Conservation (phyloP, 2,113 vertebrate species). For the Macrotus californicus region DNA sequence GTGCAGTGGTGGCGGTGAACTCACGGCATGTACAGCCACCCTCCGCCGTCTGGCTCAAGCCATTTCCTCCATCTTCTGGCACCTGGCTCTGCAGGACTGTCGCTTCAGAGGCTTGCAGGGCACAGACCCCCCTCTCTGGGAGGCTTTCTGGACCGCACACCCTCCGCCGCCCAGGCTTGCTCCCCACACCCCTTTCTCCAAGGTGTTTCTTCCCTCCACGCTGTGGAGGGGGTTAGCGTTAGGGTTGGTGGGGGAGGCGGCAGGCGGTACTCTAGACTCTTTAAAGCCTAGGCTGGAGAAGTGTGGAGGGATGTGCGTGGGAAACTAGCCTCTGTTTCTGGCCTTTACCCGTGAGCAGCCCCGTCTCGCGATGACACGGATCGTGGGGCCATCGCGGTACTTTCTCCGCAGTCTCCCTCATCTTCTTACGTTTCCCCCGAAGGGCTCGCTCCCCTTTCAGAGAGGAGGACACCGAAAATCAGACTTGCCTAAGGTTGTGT, state of each 20-base stretch:
- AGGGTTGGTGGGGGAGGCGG: neutral
- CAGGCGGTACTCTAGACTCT: neutral
- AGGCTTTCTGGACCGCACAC: neutral
- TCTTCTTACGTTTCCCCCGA: neutral
- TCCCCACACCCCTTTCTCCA: neutral
- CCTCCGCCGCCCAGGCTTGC: neutral
- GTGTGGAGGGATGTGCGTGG: neutral
- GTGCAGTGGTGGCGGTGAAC: neutral
- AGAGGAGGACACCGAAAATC: neutral
- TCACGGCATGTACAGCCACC: neutral
- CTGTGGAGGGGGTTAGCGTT: neutral
- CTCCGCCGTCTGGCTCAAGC: neutral
- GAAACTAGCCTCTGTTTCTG: neutral
- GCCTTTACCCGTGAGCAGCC: neutral
- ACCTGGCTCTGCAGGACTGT: neutral
- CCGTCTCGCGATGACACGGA: neutral
- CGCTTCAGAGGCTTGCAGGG: neutral
- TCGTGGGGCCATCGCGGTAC: neutral
- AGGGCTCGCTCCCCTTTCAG: neutral
- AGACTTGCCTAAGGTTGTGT: neutral
- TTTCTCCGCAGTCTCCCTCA: neutral
- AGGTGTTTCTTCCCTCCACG: neutral
- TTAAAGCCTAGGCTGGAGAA: neutral
- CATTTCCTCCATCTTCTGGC: neutral
- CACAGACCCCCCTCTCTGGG: neutral